Base-by-base conservation (phyloP, 2,113 vertebrate genomes). In the Machaerirhynchus nigripectus region DNA sequence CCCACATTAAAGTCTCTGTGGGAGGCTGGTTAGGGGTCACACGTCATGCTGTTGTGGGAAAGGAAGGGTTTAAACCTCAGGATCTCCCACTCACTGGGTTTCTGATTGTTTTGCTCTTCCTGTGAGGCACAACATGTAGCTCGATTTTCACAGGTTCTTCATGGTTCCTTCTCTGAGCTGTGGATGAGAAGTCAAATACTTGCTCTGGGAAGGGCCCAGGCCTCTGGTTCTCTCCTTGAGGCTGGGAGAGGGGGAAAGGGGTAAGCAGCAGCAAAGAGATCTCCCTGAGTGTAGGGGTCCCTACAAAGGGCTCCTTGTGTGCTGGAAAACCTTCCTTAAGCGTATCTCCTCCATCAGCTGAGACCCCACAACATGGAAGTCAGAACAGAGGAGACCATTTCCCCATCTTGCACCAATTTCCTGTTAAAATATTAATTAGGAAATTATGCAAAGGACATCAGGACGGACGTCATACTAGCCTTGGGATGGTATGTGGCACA, bases 301-400 rank as follows among this genome's bases (percentile, higher is more conserved):
- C 49, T 17, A 5, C 31, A 42, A 75, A 61, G 17, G 33, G 8
- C 19, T 74, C 23, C 35, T 61, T 42, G 31, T 6, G 15, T 40
- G 22, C 37, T 44, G 14, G 55, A 56, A 31, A 40, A 44, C 21
- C 46, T 84, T 61, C 49, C 77, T 46, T 46, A 22, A 76, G 21
- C 0, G 0, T 3, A 3, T 68, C 26, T 50, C 59, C 22, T 26
- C 57, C 3, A 2, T 16, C 9, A 5, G 37, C 80, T 71, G 80
- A 74, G 67, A 53, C 8, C 27, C 16, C 26, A 35, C 6, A 11
- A 15, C 37, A 39, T 3, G 4, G 44, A 69, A 70, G 10, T 82
- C 27, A 65, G 52, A 79, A 35, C 37, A 75, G 39, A 78, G 33
- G 33, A 74, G 56, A 44, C 6, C 1, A 0, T 73, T 80, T 57